A percentile compares a stretch with the other conserved stretches of the same genome.
phyloP scores from a whole-genome alignment of 2,797 vertebrate species.

The Helicolenus hilgendorfi region DNA sequence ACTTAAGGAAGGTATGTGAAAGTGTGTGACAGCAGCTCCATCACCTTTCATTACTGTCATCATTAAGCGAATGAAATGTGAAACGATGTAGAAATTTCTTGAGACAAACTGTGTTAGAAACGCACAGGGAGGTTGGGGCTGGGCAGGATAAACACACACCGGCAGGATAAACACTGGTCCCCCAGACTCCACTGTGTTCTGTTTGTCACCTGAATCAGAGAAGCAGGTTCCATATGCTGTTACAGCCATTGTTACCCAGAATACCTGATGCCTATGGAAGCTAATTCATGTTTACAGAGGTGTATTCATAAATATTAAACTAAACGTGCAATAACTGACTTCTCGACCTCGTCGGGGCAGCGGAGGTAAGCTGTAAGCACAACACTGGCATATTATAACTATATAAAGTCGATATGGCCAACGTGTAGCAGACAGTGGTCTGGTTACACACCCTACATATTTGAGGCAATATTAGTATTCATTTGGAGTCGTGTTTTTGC shows the following conservation, averaged over 20 bases:
- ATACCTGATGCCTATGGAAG: background rate
- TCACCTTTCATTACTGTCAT: constrained; percentile 68
- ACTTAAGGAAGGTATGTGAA: constrained; percentile 28
- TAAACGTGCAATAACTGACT: background rate
- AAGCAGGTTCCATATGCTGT: background rate
- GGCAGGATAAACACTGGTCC: background rate
- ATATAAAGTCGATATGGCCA: background rate
- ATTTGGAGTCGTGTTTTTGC: background rate
- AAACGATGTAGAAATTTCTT: constrained; percentile 3
- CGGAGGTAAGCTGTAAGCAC: background rate
- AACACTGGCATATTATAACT: background rate
- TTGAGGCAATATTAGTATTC: background rate
- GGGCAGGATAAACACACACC: background rate
- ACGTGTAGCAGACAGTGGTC: background rate
- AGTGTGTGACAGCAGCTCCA: constrained; percentile 54
- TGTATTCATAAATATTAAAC: background rate
- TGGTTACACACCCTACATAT: background rate
- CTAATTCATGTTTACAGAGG: background rate
- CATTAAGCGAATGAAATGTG: constrained; percentile 50
- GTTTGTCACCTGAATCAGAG: background rate
- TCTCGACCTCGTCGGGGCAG: background rate
- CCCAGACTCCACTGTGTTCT: background rate
- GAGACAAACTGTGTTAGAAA: constrained; percentile 33
- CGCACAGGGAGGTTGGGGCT: background rate
- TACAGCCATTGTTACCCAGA: background rate